These are phyloP conservation scores for Parauchenoglanis punctatus DNA, from an alignment of 2,797 vertebrate species.

Conservation along the genomic window DNA sequence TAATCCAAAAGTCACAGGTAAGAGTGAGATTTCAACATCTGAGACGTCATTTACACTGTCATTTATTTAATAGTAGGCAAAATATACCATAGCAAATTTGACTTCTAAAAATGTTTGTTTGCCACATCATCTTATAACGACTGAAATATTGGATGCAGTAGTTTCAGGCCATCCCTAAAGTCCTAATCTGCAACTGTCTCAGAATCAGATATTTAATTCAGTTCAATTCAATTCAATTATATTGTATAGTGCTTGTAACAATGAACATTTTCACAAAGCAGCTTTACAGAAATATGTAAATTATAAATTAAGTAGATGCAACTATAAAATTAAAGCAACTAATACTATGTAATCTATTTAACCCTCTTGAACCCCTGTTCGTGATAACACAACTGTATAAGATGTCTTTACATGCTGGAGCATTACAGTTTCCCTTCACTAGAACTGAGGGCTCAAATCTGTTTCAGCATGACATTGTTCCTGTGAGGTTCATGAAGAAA, in stretches of 20 bases:
- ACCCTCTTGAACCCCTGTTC: neutral
- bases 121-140: neutral
- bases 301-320: neutral
- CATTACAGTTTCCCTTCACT: neutral
- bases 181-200: neutral
- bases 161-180: neutral
- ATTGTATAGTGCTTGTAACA: too few species aligned
- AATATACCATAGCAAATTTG: neutral
- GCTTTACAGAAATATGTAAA: too few species aligned
- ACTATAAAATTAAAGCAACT: neutral
- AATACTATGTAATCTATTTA: conserved; percentile 2
- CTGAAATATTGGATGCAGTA: neutral
- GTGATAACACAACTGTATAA: neutral
- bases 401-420: neutral
- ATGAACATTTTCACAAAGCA: too few species aligned
- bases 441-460: too few species aligned
- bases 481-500: neutral
- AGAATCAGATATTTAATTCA: neutral
- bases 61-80: neutral
- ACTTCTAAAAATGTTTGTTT: neutral
- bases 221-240: too few species aligned
- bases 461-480: neutral
- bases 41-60: neutral
- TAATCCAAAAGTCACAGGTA: neutral
- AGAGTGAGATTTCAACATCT: neutral